Conservation (phyloP, 2,113 vertebrate species). For the Lophotis ruficrista region DNA sequence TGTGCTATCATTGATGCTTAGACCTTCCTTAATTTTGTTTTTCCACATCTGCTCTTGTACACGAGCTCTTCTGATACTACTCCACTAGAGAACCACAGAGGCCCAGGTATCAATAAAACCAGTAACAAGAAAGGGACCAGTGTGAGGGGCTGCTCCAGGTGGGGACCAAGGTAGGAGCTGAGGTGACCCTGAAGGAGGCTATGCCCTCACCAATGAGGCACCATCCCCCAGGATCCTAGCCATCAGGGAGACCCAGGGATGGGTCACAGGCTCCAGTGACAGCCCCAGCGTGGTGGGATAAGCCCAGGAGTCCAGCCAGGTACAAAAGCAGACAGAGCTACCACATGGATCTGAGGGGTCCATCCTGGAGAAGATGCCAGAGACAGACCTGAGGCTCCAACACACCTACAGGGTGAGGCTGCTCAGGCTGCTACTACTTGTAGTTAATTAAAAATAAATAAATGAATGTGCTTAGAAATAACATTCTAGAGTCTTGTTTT, state of each 20-base stretch:
- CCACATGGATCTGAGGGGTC: rapidly evolving
- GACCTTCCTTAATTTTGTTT: not conserved
- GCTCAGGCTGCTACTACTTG: not conserved
- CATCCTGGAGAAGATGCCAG: not conserved
- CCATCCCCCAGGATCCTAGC: not conserved
- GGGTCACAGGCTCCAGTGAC: not conserved
- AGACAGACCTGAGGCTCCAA: not conserved
- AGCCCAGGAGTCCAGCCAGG: not conserved
- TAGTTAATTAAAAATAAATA: not conserved
- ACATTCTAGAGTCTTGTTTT: not conserved
- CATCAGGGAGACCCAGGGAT: not conserved
- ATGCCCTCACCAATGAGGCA: not conserved
- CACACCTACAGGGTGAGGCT: not conserved
- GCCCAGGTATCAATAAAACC: not conserved
- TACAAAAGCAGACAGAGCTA: not conserved
- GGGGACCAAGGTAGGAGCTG: not conserved
- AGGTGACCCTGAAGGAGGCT: not conserved
- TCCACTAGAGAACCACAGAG: not conserved
- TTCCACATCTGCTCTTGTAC: not conserved
- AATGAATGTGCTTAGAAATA: not conserved
- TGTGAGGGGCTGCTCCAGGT: rapidly evolving
- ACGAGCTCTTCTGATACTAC: not conserved
- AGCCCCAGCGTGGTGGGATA: rapidly evolving
- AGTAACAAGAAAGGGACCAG: not conserved
- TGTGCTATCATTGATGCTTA: not conserved